These are phyloP conservation scores for Ichneumon xanthorius DNA, from an alignment of 2,888 invertebrate genomes.

Conservation along the genomic window DNA sequence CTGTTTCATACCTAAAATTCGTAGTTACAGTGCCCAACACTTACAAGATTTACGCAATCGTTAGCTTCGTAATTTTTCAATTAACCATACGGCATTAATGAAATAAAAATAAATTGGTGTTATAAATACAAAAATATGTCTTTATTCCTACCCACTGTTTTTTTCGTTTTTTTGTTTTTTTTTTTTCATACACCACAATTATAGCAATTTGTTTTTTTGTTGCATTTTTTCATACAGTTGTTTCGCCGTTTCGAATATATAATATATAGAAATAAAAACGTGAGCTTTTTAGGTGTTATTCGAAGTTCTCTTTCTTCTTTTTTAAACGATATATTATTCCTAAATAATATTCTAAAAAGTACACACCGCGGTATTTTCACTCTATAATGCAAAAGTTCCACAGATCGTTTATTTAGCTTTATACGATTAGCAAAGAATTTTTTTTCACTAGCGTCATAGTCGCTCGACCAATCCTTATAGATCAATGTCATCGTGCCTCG, in stretches of 20 bases:
- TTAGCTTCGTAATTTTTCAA: constrained; percentile 27
- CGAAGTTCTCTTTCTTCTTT: constrained; percentile 4
- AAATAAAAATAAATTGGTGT: constrained; percentile 75
- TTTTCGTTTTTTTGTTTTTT: constrained; percentile 50
- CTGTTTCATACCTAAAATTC: not conserved
- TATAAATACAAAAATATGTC: constrained; percentile 81
- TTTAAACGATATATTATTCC: constrained; percentile 55
- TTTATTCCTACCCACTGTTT: constrained; percentile 79
- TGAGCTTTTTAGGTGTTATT: constrained; percentile 53
- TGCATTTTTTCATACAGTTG: constrained; percentile 57
- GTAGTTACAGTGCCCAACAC: constrained; percentile 1
- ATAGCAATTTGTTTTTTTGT: constrained; percentile 51
- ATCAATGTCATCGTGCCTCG: not conserved
- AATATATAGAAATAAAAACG: constrained; percentile 63
- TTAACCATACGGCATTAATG: constrained; percentile 57
- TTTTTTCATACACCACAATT: constrained; percentile 70
- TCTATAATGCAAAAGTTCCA: constrained; percentile 56
- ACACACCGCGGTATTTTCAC: constrained; percentile 51
- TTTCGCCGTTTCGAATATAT: constrained; percentile 58
- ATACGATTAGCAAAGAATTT: constrained; percentile 53
- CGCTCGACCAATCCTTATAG: not conserved
- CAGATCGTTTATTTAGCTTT: constrained; percentile 54
- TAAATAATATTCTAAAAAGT: constrained; percentile 56
- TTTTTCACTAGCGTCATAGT: constrained; percentile 41
- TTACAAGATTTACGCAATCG: constrained; percentile 4